Percentiles rank a stretch among this genome's conserved stretches.
Conservation (phyloP, 2,888 invertebrate species). For the Melikaiella ostensackeni region DNA sequence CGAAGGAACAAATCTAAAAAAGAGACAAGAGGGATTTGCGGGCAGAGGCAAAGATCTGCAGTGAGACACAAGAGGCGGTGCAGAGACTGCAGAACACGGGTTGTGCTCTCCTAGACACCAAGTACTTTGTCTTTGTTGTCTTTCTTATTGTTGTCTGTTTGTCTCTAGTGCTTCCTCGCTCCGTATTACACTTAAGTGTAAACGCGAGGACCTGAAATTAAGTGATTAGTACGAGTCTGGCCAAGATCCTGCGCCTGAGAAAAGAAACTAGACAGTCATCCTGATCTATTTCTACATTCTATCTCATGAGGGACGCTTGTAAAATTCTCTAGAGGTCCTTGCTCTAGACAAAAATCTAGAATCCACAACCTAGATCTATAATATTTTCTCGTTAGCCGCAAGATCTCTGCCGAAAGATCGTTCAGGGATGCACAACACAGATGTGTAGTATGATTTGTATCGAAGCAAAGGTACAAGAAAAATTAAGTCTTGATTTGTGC, state of each 20-base stretch:
- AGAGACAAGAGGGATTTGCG: slow-evolving; percentile 58
- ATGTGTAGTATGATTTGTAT: slow-evolving; percentile 38
- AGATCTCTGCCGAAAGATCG: slow-evolving; percentile 26
- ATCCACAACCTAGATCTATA: neutral
- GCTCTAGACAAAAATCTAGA: neutral
- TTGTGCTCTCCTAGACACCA: slow-evolving; percentile 69
- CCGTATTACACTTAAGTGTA: slow-evolving; percentile 51
- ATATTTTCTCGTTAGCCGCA: neutral
- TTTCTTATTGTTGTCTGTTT: slow-evolving; percentile 51
- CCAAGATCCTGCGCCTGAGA: slow-evolving; percentile 42
- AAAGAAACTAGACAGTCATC: slow-evolving; percentile 25
- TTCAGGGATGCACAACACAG: slow-evolving; percentile 57
- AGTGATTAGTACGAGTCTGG: slow-evolving; percentile 63
- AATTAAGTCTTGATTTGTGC: neutral
- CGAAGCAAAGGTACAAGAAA: slow-evolving; percentile 22
- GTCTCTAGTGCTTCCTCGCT: slow-evolving; percentile 53
- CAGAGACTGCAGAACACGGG: slow-evolving; percentile 67
- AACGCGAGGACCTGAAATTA: slow-evolving; percentile 67
- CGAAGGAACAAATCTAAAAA: slow-evolving; percentile 39
- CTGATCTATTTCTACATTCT: slow-evolving; percentile 15
- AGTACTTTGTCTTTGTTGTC: slow-evolving; percentile 56
- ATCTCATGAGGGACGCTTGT: slow-evolving; percentile 2
- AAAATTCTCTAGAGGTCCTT: neutral
- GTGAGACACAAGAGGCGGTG: slow-evolving; percentile 70
- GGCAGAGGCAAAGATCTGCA: slow-evolving; percentile 63